A percentile compares a stretch with the other conserved stretches of the same genome.
Conservation (phyloP, 2,888 invertebrate species). For the Diplazon laetatorius region DNA sequence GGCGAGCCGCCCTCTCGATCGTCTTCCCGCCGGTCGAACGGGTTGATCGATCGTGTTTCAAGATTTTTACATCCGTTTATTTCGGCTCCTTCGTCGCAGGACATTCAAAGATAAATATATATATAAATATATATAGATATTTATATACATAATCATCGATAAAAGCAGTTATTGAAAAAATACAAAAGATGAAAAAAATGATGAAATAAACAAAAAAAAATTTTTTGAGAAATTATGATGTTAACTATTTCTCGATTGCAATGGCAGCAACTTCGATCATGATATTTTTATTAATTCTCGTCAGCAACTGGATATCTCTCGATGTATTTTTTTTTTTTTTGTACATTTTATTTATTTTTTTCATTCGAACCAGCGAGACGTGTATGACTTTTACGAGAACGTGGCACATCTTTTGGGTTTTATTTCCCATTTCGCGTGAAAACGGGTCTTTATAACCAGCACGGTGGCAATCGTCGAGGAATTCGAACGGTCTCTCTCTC, state of each 20-base stretch:
- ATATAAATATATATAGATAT: too few relatives aligned
- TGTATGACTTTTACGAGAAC: slow-evolving; percentile 60
- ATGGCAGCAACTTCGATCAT: neutral
- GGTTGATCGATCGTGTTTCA: slow-evolving; percentile 62
- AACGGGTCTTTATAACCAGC: slow-evolving; percentile 40
- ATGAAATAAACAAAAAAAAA: neutral
- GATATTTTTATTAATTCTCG: neutral
- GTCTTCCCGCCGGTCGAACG: slow-evolving; percentile 52
- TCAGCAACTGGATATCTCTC: neutral
- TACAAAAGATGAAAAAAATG: too few relatives aligned
- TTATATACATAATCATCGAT: too few relatives aligned
- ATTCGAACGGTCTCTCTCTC: slow-evolving; percentile 44
- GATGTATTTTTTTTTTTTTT: too few relatives aligned
- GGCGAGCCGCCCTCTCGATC: slow-evolving; percentile 57
- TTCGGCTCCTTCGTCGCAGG: neutral
- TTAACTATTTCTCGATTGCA: neutral
- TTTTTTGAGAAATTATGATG: too few relatives aligned
- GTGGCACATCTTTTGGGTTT: too few relatives aligned
- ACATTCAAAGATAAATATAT: neutral
- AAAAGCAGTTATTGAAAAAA: too few relatives aligned
- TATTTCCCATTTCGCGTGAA: slow-evolving; percentile 10
- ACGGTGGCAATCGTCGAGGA: slow-evolving; percentile 52
- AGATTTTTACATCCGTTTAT: neutral
- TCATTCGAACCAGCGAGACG: slow-evolving; percentile 19
- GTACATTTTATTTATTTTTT: neutral